phyloP scores from a whole-genome alignment of 2,888 invertebrate genomes.

The Coenonympha arcania region DNA sequence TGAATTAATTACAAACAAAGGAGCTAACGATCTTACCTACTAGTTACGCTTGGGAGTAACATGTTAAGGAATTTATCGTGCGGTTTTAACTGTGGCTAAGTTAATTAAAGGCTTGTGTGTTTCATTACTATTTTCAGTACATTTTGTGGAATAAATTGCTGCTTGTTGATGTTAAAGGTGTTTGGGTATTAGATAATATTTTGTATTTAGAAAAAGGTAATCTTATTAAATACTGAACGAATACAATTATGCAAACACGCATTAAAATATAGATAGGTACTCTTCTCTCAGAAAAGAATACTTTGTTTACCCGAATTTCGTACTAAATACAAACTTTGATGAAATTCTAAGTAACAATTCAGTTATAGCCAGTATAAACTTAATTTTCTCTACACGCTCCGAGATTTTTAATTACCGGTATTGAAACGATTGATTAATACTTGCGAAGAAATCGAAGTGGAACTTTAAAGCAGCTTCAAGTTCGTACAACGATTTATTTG shows the following conservation, averaged over 20 bases:
- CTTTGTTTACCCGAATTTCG: no score
- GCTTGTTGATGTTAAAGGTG: not conserved
- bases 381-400: not conserved
- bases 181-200: not conserved
- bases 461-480: constrained; percentile 4
- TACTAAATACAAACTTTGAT: no score
- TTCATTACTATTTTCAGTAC: constrained; percentile 1
- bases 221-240: no score
- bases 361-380: not conserved
- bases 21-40: not conserved
- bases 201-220: not conserved
- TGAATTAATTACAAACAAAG: constrained; percentile 1
- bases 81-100: not conserved
- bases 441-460: not conserved
- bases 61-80: constrained; percentile 5
- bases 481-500: constrained; percentile 8
- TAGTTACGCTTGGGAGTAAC: not conserved
- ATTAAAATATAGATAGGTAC: no score
- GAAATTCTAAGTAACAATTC: no score
- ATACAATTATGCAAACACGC: no score
- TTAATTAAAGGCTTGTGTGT: constrained; percentile 6
- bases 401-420: not conserved
- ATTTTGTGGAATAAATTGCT: not conserved
- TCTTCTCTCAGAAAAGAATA: no score
- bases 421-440: constrained; percentile 2